Evolutionary conservation across 2,113 vertebrate genomes (phyloP), one percentile per base, ranked within the genome.

Genomic region (Macaca nemestrina): DNA sequence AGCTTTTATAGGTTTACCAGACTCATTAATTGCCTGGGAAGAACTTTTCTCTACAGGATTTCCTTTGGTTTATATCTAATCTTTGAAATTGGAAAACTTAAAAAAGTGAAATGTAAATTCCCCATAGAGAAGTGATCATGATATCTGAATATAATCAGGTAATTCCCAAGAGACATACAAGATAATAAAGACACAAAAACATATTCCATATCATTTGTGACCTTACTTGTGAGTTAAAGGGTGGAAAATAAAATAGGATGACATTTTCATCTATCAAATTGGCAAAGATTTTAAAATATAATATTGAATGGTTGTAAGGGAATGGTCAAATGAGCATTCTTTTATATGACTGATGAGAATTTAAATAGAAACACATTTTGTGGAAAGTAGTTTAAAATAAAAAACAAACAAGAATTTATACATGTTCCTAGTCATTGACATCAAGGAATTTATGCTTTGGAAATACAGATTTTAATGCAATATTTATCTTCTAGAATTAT

Each of bases 51-150:
- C 97, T 94, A 25, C 4, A 61, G 45, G 25, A 1, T 83, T 95
- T 35, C 68, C 30, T 22, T 85, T 84, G 50, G 27, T 83, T 94
- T 75, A 9, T 80, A 64, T 27, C 17, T 84, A 48, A 59, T 0
- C 4, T 95, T 87, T 73, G 16, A 94, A 86, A 86, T 18, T 40
- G 23, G 48, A 90, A 93, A 86, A 93, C 30, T 59, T 95, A 79
- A 78, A 90, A 81, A 90, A 81, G 3, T 88, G 8, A 85, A 95
- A 93, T 55, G 61, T 83, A 85, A 93, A 93, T 82, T 84, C 2
- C 2, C 22, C 10, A 7, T 30, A 32, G 38, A 81, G 6, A 70
- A 43, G 2, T 93, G 25, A 17, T 89, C 3, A 52, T 3, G 73
- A 9, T 14, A 35, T 90, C 10, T 90, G 38, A 92, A 94, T 72